phyloP scores from a whole-genome alignment of 2,113 vertebrate species.

The Channa argus region DNA sequence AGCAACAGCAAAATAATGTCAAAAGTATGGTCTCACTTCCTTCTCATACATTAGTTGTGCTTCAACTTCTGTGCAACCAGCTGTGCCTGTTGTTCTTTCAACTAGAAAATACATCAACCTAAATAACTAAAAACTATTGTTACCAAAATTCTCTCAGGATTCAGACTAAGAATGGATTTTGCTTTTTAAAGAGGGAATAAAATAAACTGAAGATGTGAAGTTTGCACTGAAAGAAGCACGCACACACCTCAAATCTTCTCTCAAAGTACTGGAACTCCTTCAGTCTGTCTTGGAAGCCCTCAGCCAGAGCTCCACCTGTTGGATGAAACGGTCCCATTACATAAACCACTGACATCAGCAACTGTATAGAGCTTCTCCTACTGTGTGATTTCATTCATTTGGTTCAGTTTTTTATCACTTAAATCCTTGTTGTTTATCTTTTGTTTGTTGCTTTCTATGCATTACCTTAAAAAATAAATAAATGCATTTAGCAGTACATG shows the following conservation, averaged over 20 bases:
- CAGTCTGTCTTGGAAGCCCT: slow-evolving; percentile 94
- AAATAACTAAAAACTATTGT: no score
- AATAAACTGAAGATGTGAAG: neutral
- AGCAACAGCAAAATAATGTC: no score
- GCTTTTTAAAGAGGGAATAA: neutral
- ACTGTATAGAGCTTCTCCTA: neutral
- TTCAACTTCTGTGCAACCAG: neutral
- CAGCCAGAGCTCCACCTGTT: slow-evolving; percentile 92
- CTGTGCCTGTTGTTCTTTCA: neutral
- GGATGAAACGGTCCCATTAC: slow-evolving; percentile 20
- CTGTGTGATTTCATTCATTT: no score
- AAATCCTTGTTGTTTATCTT: neutral
- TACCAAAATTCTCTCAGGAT: neutral
- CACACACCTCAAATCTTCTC: slow-evolving; percentile 94
- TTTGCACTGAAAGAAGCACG: neutral
- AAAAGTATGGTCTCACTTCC: neutral
- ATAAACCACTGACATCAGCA: neutral
- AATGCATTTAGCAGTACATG: no score
- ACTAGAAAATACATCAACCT: neutral
- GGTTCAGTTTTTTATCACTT: no score
- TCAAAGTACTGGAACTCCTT: slow-evolving; percentile 97
- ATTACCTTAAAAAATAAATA: no score
- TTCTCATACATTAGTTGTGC: slow-evolving; percentile 5
- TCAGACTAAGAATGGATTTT: neutral
- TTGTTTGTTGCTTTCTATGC: no score